phyloP scores from a whole-genome alignment of 2,113 vertebrate genomes.

The Nansenia antarctica region DNA sequence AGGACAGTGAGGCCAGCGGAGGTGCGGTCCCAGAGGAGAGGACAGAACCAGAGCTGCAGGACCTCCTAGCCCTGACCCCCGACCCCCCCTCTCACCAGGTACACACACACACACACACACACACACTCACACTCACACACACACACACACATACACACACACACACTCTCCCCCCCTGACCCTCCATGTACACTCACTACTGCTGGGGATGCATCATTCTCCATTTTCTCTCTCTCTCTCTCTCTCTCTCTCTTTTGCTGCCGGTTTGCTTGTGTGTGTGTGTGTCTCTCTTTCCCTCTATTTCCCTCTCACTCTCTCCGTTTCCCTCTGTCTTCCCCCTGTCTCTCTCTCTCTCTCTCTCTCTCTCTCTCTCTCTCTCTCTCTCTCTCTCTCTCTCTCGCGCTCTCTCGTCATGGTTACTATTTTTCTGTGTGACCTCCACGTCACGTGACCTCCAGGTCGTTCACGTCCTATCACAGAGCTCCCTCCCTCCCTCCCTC shows the following conservation, averaged over 20 bases:
- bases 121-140: too few species aligned
- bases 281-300: too few species aligned
- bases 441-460: conserved; percentile 1
- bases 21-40: conserved; percentile 58
- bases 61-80: conserved; percentile 67
- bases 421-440: too few species aligned
- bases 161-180: conserved; percentile 44
- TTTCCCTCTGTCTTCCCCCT: background rate
- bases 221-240: background rate
- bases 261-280: background rate
- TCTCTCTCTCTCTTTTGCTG: background rate
- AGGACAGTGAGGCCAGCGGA: conserved; percentile 73
- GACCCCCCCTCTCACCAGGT: conserved; percentile 70
- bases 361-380: background rate
- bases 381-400: conserved; percentile 21
- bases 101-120: conserved; percentile 28
- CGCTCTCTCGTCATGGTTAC: too few species aligned
- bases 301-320: conserved; percentile 12
- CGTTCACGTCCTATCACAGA: background rate
- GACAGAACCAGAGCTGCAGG: conserved; percentile 73
- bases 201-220: background rate
- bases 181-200: conserved; percentile 60
- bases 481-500: background rate
- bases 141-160: too few species aligned
- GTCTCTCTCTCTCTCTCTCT: background rate